A percentile compares a stretch with the other conserved stretches of the same genome.
Conservation (phyloP, 2,888 invertebrate genomes). For the Orchesella flavescens region DNA sequence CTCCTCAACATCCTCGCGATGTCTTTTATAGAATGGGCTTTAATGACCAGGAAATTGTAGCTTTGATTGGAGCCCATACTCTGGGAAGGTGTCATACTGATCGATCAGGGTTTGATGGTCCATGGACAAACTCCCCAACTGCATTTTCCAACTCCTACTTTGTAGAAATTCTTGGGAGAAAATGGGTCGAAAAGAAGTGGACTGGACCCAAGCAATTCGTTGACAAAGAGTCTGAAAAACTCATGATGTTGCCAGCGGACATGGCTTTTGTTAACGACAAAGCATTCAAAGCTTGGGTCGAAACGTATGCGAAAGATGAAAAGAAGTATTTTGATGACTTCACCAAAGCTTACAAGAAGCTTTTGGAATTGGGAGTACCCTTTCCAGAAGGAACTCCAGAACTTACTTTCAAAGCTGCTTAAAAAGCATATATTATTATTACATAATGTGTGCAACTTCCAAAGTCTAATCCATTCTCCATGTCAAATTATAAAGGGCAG, state of each 20-base stretch:
- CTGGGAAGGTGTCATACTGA: constrained; percentile 66
- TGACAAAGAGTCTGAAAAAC: constrained; percentile 63
- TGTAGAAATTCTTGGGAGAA: constrained; percentile 51
- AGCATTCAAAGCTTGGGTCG: constrained; percentile 64
- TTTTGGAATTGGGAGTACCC: constrained; percentile 63
- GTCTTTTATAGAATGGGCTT: constrained; percentile 68
- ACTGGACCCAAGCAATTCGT: constrained; percentile 65
- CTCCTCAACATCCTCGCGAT: constrained; percentile 64
- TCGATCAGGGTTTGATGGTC: constrained; percentile 67
- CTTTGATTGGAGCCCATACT: constrained; percentile 64
- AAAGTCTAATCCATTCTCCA: too few relatives aligned
- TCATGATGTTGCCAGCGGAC: constrained; percentile 68
- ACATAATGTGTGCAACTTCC: too few relatives aligned
- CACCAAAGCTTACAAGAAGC: constrained; percentile 63
- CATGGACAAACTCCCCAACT: constrained; percentile 66
- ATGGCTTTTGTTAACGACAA: constrained; percentile 63
- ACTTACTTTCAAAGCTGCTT: constrained; percentile 54
- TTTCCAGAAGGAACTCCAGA: constrained; percentile 61
- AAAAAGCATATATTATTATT: background rate
- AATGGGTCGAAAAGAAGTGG: constrained; percentile 66
- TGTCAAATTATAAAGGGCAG: background rate
- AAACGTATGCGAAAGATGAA: constrained; percentile 66
- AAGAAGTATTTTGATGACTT: constrained; percentile 64
- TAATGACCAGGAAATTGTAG: constrained; percentile 66
- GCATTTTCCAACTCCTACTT: constrained; percentile 64